Evolutionary conservation across 2,797 vertebrate species (phyloP).

Genomic region (Pangasius djambal): DNA sequence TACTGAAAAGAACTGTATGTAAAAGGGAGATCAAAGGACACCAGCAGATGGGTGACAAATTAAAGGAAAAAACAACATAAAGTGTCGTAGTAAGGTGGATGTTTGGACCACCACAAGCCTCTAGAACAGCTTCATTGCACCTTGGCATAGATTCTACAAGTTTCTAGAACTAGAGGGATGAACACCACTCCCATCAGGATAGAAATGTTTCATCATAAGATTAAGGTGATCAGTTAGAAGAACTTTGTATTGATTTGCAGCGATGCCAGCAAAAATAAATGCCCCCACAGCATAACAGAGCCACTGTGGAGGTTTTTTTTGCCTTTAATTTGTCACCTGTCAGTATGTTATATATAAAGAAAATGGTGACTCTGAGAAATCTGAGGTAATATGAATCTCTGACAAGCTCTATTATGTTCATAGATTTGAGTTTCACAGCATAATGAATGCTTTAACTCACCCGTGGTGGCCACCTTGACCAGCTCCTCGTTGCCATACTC

Average conservation of each 20-base stretch:
- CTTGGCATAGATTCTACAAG: background rate
- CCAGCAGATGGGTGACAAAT: background rate
- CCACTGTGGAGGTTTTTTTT: background rate
- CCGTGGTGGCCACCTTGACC: constrained; percentile 77
- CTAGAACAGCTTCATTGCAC: background rate
- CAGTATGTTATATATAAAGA: background rate
- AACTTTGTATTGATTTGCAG: background rate
- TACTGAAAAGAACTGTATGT: background rate
- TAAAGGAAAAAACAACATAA: background rate
- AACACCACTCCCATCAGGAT: background rate
- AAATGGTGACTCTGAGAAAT: background rate
- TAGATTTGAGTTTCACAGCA: background rate
- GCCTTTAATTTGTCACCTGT: background rate
- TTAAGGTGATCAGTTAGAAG: background rate
- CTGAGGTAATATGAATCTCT: background rate
- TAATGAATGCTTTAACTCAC: constrained; percentile 51
- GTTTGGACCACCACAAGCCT: too few species aligned
- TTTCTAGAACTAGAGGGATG: background rate
- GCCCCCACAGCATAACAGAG: background rate
- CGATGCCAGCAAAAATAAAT: background rate
- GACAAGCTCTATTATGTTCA: background rate
- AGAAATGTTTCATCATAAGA: background rate
- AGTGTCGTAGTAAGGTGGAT: background rate
- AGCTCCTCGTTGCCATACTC: constrained; percentile 80
- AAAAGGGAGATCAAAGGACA: background rate